Evolutionary conservation across 2,113 vertebrate genomes (phyloP).

Genomic region (Uria lomvia): DNA sequence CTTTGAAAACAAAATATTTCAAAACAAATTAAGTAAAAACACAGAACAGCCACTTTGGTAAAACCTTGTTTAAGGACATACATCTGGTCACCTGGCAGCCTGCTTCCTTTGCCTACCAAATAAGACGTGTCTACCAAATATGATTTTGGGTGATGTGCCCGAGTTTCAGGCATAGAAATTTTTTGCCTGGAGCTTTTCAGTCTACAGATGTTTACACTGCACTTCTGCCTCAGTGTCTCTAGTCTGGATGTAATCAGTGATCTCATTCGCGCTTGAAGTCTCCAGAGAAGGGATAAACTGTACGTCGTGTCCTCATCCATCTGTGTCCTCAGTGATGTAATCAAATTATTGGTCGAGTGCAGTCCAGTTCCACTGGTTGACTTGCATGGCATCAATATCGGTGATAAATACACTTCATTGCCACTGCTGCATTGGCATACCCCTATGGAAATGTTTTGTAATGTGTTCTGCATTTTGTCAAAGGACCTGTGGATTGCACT

Average conservation of each 20-base stretch:
- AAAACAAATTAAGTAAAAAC: not conserved
- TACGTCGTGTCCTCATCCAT: not conserved
- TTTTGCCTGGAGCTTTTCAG: not conserved
- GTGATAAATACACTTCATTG: not conserved
- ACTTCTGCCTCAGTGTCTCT: conserved; percentile 23
- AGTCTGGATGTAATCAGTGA: conserved; percentile 51
- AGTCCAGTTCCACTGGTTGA: not conserved
- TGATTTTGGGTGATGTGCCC: not conserved
- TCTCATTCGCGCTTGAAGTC: conserved; percentile 29
- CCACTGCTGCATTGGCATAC: not conserved
- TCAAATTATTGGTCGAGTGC: not conserved
- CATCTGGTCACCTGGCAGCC: not conserved
- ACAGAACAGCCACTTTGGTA: not conserved
- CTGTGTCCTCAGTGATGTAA: conserved; percentile 6
- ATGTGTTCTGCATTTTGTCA: not conserved
- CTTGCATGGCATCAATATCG: not conserved
- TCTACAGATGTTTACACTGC: not conserved
- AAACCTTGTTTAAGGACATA: not conserved
- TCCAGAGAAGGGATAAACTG: conserved; percentile 1
- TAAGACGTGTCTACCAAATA: not conserved
- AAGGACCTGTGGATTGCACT: not conserved
- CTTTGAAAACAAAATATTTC: not conserved
- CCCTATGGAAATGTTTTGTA: not conserved
- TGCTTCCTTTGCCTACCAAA: not conserved
- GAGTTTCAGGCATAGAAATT: not conserved